A percentile compares a stretch with the other conserved stretches of the same genome.
Conservation (phyloP, 2,113 vertebrate species). For the Paramormyrops kingsleyae region DNA sequence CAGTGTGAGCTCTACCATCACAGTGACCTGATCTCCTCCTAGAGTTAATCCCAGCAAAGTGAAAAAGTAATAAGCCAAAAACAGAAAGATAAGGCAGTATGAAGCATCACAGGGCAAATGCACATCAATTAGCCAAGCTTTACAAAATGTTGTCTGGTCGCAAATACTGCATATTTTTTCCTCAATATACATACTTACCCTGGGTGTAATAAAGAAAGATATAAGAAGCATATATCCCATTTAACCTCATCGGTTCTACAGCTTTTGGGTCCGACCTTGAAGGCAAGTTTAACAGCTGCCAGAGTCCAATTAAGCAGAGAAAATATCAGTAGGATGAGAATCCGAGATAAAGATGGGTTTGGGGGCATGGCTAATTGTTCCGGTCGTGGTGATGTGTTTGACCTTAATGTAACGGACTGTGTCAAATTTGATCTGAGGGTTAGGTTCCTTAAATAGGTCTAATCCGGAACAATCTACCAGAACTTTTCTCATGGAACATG, state of each 20-base stretch:
- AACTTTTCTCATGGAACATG: not conserved
- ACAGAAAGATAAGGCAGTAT: not conserved
- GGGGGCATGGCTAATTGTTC: not conserved
- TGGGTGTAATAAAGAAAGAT: not conserved
- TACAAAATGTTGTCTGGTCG: not conserved
- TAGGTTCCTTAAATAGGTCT: not conserved
- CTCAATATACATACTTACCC: not conserved
- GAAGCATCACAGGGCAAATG: not conserved
- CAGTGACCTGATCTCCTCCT: not conserved
- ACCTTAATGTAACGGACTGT: not conserved
- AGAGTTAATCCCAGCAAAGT: not conserved
- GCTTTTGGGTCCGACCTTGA: not conserved
- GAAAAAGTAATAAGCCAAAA: not conserved
- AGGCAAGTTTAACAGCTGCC: not conserved
- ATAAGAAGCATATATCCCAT: not conserved
- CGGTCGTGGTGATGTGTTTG: not conserved
- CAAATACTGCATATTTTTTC: not conserved
- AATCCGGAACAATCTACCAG: not conserved
- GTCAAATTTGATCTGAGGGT: not conserved
- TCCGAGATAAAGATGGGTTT: not conserved
- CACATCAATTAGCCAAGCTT: not conserved
- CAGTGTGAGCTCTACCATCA: not conserved
- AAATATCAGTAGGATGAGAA: not conserved
- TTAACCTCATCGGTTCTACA: not conserved
- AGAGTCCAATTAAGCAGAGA: not conserved